Conservation (phyloP, 2,113 vertebrate genomes). For the Oceanites oceanicus region DNA sequence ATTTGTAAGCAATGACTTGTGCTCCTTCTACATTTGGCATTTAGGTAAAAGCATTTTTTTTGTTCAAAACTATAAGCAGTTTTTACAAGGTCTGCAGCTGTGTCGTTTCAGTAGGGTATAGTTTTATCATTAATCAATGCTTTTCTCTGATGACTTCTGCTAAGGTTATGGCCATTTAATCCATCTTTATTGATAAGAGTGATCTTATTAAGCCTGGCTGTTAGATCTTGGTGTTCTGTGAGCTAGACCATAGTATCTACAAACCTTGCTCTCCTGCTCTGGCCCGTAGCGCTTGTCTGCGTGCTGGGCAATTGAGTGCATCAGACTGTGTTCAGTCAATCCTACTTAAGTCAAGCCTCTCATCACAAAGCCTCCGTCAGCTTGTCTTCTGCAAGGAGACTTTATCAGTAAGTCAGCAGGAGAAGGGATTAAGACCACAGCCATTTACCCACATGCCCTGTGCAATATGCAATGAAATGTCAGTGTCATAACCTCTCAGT, state of each 20-base stretch:
- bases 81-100: slow-evolving; percentile 54
- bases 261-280: not conserved
- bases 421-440: not conserved
- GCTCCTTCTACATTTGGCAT: slow-evolving; percentile 37
- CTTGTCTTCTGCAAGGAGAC: not conserved
- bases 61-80: not conserved
- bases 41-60: slow-evolving; percentile 52
- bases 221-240: not conserved
- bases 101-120: not conserved
- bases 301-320: not conserved
- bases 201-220: not conserved
- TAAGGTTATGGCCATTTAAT: not conserved
- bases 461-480: not conserved
- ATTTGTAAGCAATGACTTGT: slow-evolving; percentile 61
- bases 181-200: not conserved
- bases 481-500: not conserved
- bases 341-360: not conserved
- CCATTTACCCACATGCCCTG: not conserved
- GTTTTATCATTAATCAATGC: slow-evolving; percentile 22
- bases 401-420: not conserved
- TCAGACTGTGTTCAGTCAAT: not conserved
- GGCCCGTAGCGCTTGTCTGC: not conserved
- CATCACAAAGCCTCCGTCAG: not conserved
- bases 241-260: not conserved
- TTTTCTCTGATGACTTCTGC: slow-evolving; percentile 49